Evolutionary conservation across 2,113 vertebrate species (phyloP).

Genomic region (Hippocampus barbouri): DNA sequence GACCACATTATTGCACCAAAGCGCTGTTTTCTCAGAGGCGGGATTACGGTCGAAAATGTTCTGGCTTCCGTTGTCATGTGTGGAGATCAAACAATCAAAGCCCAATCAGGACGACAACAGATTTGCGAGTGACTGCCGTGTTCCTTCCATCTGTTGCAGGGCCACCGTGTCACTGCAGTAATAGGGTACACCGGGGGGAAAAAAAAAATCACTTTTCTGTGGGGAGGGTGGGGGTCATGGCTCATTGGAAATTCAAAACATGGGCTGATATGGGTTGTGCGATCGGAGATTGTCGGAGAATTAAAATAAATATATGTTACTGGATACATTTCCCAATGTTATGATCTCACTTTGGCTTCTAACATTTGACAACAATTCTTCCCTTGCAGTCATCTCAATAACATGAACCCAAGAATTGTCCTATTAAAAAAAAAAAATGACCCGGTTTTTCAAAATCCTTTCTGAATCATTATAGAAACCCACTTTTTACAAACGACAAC

Average conservation of each 20-base stretch:
- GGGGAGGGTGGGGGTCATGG: neutral
- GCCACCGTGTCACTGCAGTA: slow-evolving; percentile 33
- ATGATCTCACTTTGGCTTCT: too few relatives aligned
- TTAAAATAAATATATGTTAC: too few relatives aligned
- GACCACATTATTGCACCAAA: slow-evolving; percentile 20
- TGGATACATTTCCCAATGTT: too few relatives aligned
- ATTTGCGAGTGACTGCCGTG: slow-evolving; percentile 37
- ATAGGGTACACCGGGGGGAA: slow-evolving; percentile 29
- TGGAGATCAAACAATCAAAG: slow-evolving; percentile 47
- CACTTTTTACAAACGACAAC: too few relatives aligned
- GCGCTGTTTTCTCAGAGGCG: slow-evolving; percentile 24
- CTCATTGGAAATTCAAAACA: slow-evolving; percentile 2
- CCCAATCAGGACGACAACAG: slow-evolving; percentile 48
- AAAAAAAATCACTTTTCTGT: slow-evolving; percentile 19
- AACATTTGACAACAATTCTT: too few relatives aligned
- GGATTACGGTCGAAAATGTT: slow-evolving; percentile 12
- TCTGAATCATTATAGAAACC: too few relatives aligned
- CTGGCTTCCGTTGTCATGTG: slow-evolving; percentile 24
- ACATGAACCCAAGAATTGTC: too few relatives aligned
- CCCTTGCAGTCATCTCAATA: too few relatives aligned
- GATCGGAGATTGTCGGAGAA: too few relatives aligned
- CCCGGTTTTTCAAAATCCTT: too few relatives aligned
- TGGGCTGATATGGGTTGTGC: too few relatives aligned
- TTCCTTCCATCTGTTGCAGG: slow-evolving; percentile 41
- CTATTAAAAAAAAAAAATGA: too few relatives aligned